Percentiles rank a stretch among this genome's conserved stretches.
phyloP scores from a whole-genome alignment of 2,888 invertebrate genomes.

The Dryobota labecula region DNA sequence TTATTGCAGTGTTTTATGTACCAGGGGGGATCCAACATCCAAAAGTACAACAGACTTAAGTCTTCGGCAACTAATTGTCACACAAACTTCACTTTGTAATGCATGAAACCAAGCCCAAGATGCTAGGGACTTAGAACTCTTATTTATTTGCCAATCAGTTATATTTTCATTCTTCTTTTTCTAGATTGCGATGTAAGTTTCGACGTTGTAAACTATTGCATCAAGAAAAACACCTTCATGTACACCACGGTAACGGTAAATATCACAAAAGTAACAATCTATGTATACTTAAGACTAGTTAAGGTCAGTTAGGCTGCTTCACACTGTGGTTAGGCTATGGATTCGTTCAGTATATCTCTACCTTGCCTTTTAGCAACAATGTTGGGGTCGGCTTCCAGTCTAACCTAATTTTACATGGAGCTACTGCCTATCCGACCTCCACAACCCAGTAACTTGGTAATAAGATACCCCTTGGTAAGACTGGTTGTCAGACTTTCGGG shows the following conservation, averaged over 20 bases:
- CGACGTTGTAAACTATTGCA: conserved; percentile 70
- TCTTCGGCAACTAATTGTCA: neutral
- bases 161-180: neutral
- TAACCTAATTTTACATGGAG: too few species aligned
- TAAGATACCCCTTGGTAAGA: too few species aligned
- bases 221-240: conserved; percentile 38
- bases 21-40: neutral
- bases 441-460: too few species aligned
- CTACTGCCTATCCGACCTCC: too few species aligned
- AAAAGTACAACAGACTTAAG: neutral
- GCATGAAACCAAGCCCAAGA: too few species aligned
- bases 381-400: too few species aligned
- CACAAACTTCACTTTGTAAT: neutral
- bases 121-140: too few species aligned
- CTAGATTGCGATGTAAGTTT: conserved; percentile 64
- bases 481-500: too few species aligned
- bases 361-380: too few species aligned
- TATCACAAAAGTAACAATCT: conserved; percentile 15
- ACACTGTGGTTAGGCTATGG: neutral
- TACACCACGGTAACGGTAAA: conserved; percentile 68
- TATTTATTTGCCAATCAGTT: neutral
- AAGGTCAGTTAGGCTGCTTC: neutral
- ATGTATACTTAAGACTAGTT: neutral
- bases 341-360: neutral
- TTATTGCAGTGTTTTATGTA: neutral